These are phyloP conservation scores for Oreochromis mossambicus DNA, from an alignment of 2,797 vertebrate genomes.

Conservation along the genomic window DNA sequence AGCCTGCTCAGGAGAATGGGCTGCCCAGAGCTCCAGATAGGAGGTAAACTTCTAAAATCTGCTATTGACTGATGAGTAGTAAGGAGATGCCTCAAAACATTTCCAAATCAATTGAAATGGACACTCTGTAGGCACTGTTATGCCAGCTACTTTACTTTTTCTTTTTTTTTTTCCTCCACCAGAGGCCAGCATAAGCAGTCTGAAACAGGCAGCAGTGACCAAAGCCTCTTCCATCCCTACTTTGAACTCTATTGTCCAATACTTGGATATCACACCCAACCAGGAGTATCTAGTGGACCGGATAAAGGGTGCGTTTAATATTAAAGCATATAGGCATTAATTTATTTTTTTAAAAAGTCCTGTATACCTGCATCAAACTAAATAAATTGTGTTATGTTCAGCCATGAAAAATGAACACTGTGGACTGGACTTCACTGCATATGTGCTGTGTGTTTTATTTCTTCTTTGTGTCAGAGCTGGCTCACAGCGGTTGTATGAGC, in stretches of 20 bases:
- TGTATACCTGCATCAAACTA: not conserved
- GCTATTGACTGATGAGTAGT: not conserved
- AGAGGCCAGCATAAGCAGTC: slow-evolving; percentile 95
- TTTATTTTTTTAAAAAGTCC: not conserved
- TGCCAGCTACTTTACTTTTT: not conserved
- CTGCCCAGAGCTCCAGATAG: slow-evolving; percentile 92
- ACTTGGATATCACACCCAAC: slow-evolving; percentile 90
- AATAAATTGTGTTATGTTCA: not conserved
- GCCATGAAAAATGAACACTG: not conserved
- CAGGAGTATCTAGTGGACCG: slow-evolving; percentile 95
- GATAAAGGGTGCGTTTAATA: slow-evolving; percentile 80
- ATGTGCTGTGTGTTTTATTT: not conserved
- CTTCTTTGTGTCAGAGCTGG: slow-evolving; percentile 78
- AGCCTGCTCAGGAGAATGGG: slow-evolving; percentile 92
- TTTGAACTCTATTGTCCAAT: slow-evolving; percentile 89
- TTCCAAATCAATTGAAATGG: not conserved
- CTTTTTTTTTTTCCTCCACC: not conserved
- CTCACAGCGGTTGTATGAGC: slow-evolving; percentile 98
- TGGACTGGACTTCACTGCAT: not conserved
- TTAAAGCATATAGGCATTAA: not conserved
- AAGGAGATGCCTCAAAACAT: not conserved
- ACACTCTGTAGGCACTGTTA: not conserved
- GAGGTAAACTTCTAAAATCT: slow-evolving; percentile 76
- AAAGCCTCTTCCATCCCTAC: slow-evolving; percentile 91
- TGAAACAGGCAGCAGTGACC: slow-evolving; percentile 92